Evolutionary conservation across 2,888 invertebrate genomes (phyloP), one percentile per base, ranked within the genome.

Genomic region (Diarsia mendica): DNA sequence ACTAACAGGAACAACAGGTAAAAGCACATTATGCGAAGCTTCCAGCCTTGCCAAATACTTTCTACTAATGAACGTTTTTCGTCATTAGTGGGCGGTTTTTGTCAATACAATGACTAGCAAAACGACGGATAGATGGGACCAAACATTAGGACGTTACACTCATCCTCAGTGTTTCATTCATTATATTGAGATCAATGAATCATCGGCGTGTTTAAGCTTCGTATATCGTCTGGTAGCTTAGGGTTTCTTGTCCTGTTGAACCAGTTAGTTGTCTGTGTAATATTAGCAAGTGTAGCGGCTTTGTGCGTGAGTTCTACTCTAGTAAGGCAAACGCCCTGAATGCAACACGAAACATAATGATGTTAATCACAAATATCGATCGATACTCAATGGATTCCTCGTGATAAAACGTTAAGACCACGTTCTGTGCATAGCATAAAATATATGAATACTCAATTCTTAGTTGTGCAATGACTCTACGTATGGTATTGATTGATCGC

Each of bases 31-130:
- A 87, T 90, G 79, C 83, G 85, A 90, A 82, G 88, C 89, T 88
- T 88, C 88, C 88, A 89, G 88, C 89, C 90, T 92, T 95, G 95
- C 95, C 95, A 96, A 95, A 93, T 92, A 89, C 87, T 89, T 91
- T 88, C 87, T 86, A 89, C 93, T 93, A 94, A 94, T 93, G 93
- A 94, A 91, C 88, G 85, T 86, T 87, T 84, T 88, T 89, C 87
- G 85, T 91, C 91, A 90, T 85, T 87, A 84, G 91, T 89, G 88
- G 88, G 89, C 86, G 89, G 86, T 84, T 89, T 90, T 90, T 89
- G 89, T 89, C 83, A 85, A 84, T 84, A 83, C 78, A 75, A 80
- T 88, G 88, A 89, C 87, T 84, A 77, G 72, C 75, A 65, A 82
- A 80, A 85, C 83, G 83, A 85, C 85, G 84, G 80, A 85, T 75